phyloP scores from a whole-genome alignment of 2,113 vertebrate genomes.

The Climacteris rufus region DNA sequence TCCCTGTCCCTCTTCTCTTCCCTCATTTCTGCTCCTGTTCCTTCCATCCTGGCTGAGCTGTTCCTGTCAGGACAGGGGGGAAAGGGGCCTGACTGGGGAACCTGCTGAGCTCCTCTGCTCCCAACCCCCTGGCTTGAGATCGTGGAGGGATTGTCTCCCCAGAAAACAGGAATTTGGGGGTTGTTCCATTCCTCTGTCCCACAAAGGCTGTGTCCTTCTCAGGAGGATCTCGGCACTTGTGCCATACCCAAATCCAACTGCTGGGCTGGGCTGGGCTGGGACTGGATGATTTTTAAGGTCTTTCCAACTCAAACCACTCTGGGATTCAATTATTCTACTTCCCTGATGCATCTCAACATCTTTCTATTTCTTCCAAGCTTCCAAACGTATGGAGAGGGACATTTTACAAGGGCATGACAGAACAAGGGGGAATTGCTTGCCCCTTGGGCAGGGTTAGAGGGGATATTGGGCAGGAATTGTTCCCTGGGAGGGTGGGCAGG shows the following conservation, averaged over 20 bases:
- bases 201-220: not conserved
- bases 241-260: not conserved
- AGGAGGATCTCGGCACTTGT: not conserved
- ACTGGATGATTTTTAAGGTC: not conserved
- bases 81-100: not conserved
- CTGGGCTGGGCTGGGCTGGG: not conserved
- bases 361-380: not conserved
- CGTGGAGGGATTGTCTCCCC: not conserved
- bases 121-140: not conserved
- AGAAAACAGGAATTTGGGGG: not conserved
- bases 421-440: not conserved
- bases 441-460: not conserved
- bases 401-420: not conserved
- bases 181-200: not conserved
- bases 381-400: not conserved
- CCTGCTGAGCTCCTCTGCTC: not conserved
- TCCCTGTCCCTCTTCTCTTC: not conserved
- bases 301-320: not conserved
- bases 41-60: not conserved
- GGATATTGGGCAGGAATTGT: accelerated
- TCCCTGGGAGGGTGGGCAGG: not conserved
- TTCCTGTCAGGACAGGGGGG: not conserved
- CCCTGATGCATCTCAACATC: not conserved
- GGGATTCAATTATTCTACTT: not conserved
- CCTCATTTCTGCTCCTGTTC: not conserved